Evolutionary conservation across 1,140 invertebrate genomes (phyloP), one percentile per base, ranked within the genome.

Genomic region (Sogatella furcifera): DNA sequence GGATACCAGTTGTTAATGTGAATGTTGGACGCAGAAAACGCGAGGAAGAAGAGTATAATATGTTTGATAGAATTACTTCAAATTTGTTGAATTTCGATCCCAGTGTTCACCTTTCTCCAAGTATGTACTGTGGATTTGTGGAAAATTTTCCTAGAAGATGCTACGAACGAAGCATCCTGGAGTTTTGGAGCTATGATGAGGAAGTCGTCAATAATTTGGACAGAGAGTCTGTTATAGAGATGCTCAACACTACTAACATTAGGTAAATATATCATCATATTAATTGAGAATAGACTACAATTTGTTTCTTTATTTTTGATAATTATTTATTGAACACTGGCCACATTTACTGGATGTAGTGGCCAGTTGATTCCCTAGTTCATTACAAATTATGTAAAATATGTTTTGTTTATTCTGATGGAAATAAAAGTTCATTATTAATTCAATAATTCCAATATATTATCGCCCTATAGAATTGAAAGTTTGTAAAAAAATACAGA

Each of bases 171-270:
- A 88, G 81, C 72, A 76, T 89, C 62, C 70, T 86, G 53, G 85
- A 89, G 68, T 73, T 90, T 61, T 90, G 85, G 85, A 75, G 80
- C 24, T 85, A 78, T 68, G 74, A 85, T 69, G 69, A 71, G 34
- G 71, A 72, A 15, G 58, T 73, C 49, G 81, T 88, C 44, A 68
- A 69, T 13, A 74, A 73, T 44, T 68, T 83, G 52, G 82, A 81
- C 1, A 78, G 77, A 65, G 64, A 80, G 54, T 79, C 87, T 59
- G 84, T 89, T 63, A 67, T 87, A 11, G 66, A 72, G 9, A 78
- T 76, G 66, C 68, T 89, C 31, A 86, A 88, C 71, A 70, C 71
- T 38, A 71, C 76, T 21, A 79, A 77, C 65, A 69, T 65, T 38
- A 74, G 73, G 75, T 75, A 65, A 70, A 38, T 38, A 38, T 38